phyloP scores from a whole-genome alignment of 2,888 invertebrate genomes.

The Ochlodes sylvanus region DNA sequence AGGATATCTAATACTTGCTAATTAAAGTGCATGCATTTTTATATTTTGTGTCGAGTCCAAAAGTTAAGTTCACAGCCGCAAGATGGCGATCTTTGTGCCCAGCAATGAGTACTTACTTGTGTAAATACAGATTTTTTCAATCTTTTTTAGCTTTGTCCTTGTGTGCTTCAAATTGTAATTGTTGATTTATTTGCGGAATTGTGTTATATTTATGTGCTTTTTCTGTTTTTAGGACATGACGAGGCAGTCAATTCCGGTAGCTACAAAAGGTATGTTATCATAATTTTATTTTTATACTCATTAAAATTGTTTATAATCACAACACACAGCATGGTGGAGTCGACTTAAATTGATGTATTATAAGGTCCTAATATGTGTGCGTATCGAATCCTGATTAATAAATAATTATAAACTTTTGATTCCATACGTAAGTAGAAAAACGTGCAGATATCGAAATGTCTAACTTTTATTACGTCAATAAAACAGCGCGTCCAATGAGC shows the following conservation, averaged over 20 bases:
- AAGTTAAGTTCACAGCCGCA: background rate
- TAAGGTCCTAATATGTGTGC: background rate
- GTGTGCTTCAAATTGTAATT: slow-evolving; percentile 31
- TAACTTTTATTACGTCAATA: too few species aligned
- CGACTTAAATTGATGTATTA: background rate
- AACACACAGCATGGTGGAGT: background rate
- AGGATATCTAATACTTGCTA: too few species aligned
- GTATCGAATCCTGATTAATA: too few species aligned
- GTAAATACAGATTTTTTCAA: slow-evolving; percentile 35
- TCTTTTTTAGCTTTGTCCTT: slow-evolving; percentile 18
- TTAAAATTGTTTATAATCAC: background rate
- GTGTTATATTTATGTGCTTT: slow-evolving; percentile 51
- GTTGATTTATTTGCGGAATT: slow-evolving; percentile 28
- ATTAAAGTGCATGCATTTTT: too few species aligned
- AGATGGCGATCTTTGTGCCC: background rate
- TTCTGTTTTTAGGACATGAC: slow-evolving; percentile 83
- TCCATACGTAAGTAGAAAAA: too few species aligned
- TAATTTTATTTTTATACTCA: slow-evolving; percentile 19
- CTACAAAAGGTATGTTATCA: slow-evolving; percentile 75
- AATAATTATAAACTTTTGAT: too few species aligned
- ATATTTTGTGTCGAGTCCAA: too few species aligned
- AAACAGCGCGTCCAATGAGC: too few species aligned
- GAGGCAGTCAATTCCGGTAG: slow-evolving; percentile 82
- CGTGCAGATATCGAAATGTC: too few species aligned
- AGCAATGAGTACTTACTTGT: slow-evolving; percentile 13